Conservation (phyloP, 2,888 invertebrate species). For the Hetaerina titia region DNA sequence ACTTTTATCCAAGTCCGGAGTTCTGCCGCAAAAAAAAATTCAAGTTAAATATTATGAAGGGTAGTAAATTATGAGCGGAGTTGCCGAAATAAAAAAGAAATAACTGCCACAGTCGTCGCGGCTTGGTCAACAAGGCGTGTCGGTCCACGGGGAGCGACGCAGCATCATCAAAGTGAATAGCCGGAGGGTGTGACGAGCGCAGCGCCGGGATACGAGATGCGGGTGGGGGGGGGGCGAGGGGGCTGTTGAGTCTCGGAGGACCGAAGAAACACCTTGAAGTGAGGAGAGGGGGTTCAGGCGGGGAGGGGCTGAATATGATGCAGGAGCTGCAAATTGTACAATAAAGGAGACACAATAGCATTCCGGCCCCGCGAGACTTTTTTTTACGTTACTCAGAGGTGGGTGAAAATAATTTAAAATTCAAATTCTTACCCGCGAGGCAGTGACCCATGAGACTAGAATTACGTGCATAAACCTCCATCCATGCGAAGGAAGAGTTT, state of each 20-base stretch:
- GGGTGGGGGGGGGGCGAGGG: neutral
- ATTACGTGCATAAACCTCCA: neutral
- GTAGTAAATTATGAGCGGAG: neutral
- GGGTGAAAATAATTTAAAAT: neutral
- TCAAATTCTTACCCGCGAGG: neutral
- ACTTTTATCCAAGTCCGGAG: neutral
- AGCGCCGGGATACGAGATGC: neutral
- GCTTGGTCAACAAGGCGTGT: constrained; percentile 5
- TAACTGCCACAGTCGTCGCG: neutral
- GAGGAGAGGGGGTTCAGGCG: neutral
- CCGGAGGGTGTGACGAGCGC: neutral
- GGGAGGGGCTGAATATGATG: neutral
- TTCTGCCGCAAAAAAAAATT: neutral
- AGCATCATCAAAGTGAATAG: constrained; percentile 2
- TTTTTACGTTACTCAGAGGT: neutral
- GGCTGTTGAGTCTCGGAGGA: neutral
- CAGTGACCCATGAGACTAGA: neutral
- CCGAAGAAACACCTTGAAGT: neutral
- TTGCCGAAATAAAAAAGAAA: neutral
- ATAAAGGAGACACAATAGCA: neutral
- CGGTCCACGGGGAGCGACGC: neutral
- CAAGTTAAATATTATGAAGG: neutral
- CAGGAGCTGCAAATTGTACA: neutral
- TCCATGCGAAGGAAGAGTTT: neutral
- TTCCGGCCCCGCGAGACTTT: neutral